Base-by-base conservation (phyloP, 2,888 invertebrate genomes). In the Xylophagus ater region DNA sequence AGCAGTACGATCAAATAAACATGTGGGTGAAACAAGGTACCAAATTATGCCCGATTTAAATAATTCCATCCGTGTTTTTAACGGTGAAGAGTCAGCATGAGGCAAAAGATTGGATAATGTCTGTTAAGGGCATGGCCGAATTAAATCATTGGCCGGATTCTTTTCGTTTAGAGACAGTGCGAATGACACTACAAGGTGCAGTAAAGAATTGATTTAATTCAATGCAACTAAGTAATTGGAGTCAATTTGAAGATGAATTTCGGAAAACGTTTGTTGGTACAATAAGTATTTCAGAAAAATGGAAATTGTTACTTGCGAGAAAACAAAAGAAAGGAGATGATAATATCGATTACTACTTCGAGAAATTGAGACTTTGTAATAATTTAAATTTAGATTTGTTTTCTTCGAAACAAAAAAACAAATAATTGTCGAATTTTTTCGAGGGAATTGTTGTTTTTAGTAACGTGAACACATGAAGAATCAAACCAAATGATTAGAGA, bases 21-120 rank as follows among this genome's bases (percentile, higher is more conserved):
- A n/a, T n/a, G n/a, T n/a, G n/a, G n/a, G n/a, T n/a, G n/a, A n/a
- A n/a, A n/a, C n/a, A n/a, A n/a, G n/a, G n/a, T 44, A 37, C 18
- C 39, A 43, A 18, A 39, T 43, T 31, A 44, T 44, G 38, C 46
- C 46, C 2, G 44, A 43, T n/a, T 32, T 39, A 2, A 45, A 45
- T n/a, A 43, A 43, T 34, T 35, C 45, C 9, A 39, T 39, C 3
- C 38, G 34, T 15, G 39, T 43, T 9, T 44, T 46, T 7, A 41
- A 42, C 18, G 42, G 42, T 3, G 40, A 37, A 30, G 32, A 30
- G 15, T 8, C 19, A 40, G 29, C n/a, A 31, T 10, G 40, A 35
- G 24, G 34, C 42, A 20, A 37, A 17, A 23, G 41, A 41, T 38
- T 43, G 43, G 41, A 30, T 45, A 23, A 34, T 33, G 3, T 41